These are phyloP conservation scores for Entosphenus tridentatus DNA, from an alignment of 2,113 vertebrate genomes.

Conservation along the genomic window DNA sequence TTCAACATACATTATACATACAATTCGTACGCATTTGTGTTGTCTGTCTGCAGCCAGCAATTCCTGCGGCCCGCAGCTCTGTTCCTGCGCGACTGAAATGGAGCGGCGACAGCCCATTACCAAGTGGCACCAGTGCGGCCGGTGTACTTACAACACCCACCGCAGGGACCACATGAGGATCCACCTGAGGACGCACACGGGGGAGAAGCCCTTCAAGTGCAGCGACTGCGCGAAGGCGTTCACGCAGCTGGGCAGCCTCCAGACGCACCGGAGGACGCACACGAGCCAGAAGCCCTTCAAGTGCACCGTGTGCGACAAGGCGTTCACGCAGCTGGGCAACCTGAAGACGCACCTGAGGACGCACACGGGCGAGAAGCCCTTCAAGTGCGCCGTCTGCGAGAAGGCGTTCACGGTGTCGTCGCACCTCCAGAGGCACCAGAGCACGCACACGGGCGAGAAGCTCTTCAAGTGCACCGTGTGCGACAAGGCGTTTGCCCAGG, in stretches of 20 bases:
- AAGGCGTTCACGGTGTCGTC: neutral
- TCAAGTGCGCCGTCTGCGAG: neutral
- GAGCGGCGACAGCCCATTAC: too few relatives aligned
- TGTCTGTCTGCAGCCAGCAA: too few relatives aligned
- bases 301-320: neutral
- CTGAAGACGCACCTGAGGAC: neutral
- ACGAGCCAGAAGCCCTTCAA: slow-evolving; percentile 7
- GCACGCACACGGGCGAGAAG: neutral
- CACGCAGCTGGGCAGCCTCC: neutral
- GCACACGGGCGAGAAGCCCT: neutral
- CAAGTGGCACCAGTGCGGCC: too few relatives aligned
- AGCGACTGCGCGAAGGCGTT: slow-evolving; percentile 1
- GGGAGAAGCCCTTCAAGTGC: slow-evolving; percentile 7
- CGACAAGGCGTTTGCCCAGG: neutral
- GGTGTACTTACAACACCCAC: too few relatives aligned
- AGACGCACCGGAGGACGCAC: slow-evolving; percentile 1
- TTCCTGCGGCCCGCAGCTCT: too few relatives aligned
- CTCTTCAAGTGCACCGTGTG: neutral
- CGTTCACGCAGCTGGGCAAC: neutral
- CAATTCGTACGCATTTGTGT: too few relatives aligned
- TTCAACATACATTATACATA: too few relatives aligned
- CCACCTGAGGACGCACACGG: slow-evolving; percentile 6
- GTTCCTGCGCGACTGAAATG: too few relatives aligned
- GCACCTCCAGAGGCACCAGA: neutral
- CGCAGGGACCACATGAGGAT: neutral